Percentiles rank a stretch among this genome's conserved stretches.
These are phyloP conservation scores for Steromphala cineraria DNA, from an alignment of 2,888 invertebrate species.

Conservation along the genomic window DNA sequence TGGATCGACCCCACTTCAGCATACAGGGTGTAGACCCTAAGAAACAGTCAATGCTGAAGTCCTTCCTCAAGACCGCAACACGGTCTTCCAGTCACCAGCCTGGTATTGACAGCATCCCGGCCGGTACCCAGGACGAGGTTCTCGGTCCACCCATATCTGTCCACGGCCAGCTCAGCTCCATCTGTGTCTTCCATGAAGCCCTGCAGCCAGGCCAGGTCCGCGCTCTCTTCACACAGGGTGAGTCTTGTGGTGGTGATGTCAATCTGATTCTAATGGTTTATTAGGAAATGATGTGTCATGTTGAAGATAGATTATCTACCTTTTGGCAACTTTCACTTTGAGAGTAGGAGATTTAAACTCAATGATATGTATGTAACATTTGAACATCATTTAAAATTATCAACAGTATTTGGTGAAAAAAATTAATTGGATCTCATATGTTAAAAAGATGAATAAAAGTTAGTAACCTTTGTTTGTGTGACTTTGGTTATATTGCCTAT, in stretches of 20 bases:
- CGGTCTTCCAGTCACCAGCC: constrained; percentile 76
- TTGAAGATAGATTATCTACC: too few species aligned
- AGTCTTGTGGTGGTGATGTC: constrained; percentile 25
- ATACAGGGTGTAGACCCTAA: constrained; percentile 38
- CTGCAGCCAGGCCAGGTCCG: constrained; percentile 73
- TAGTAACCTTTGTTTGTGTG: too few species aligned
- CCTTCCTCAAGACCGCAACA: constrained; percentile 39
- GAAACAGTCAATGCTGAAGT: constrained; percentile 51
- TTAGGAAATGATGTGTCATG: too few species aligned
- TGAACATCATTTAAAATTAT: too few species aligned
- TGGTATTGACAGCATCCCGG: constrained; percentile 78
- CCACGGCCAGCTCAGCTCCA: constrained; percentile 78
- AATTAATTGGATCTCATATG: too few species aligned
- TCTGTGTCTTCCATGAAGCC: constrained; percentile 77
- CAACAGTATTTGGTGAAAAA: too few species aligned
- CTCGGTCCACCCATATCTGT: constrained; percentile 78
- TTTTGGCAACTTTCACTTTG: too few species aligned
- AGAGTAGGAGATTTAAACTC: too few species aligned
- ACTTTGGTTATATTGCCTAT: too few species aligned
- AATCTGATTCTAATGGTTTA: background rate
- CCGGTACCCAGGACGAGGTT: constrained; percentile 79
- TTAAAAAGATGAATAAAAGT: too few species aligned
- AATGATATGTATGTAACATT: too few species aligned
- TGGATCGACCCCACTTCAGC: constrained; percentile 24
- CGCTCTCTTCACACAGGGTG: constrained; percentile 73